Evolutionary conservation across 2,797 vertebrate species (phyloP), one percentile per base, ranked within the genome.

Genomic region (Neoniphon sammara): DNA sequence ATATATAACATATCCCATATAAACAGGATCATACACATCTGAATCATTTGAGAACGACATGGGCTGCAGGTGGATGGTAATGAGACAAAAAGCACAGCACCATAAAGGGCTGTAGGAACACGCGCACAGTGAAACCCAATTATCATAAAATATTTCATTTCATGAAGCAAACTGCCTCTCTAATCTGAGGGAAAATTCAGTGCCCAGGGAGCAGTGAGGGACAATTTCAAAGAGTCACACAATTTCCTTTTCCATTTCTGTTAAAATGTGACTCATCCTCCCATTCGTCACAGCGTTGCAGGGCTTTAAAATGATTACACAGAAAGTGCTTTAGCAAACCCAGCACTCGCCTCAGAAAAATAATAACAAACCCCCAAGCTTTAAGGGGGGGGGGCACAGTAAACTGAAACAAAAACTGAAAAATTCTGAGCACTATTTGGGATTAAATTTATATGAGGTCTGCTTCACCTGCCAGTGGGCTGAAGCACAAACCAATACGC

Each of bases 251-350:
- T 75, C 66, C 75, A 30, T 58, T 81, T 61, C 80, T 73, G 70
- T 60, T 79, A 49, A 82, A 85, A 84, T 84, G 76, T 74, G 87
- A 90, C 73, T 90, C 86, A 88, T 87, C 78, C 76, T 76, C 4
- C 47, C 62, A 69, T 80, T 89, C 50, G 74, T 88, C 81, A 81
- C 69, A 85, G 65, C 56, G 63, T 85, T 83, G 56, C 65, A 55
- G 75, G 75, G 73, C 65, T 85, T 85, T 78, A 70, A 82, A 91
- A 79, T 73, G 55, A 89, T 88, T 86, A 81, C 56, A 71, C 49
- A 65, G 63, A 78, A 68, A 78, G 70, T 18, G 34, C 70, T 73
- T 75, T 52, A 59, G 64, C 65, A 74, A 85, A 70, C 73, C 75
- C 53, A 66, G 57, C 20, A 18, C 31, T 77, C 15, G 46, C 72